Base-by-base conservation (phyloP, 2,797 vertebrate genomes). In the Tangara arthus region DNA sequence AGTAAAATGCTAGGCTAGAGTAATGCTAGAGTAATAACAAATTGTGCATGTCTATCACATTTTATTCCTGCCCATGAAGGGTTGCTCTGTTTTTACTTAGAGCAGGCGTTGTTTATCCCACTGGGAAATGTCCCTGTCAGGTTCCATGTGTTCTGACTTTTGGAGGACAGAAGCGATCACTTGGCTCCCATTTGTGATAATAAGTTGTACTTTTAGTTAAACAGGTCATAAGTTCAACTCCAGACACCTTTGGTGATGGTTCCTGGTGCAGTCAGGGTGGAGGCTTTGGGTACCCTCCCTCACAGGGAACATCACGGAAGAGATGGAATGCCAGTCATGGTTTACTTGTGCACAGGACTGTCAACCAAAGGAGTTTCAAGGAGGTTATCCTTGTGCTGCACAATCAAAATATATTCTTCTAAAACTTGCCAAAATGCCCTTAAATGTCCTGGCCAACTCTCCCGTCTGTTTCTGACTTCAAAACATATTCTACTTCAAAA, bases 1-100 rank as follows among this genome's bases (percentile, higher is more conserved):
- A 83, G 66, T 84, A 76, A 93, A 96, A 90, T 93, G 39, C 63
- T 89, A 84, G 70, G 70, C 94, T 59, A 87, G 44, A 84, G 70
- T 70, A 89, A 83, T 82, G 85, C 82, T 91, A 90, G 59, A 90
- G 55, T 63, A 86, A 69, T 59, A 86, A 26, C 35, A 84, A 94
- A 81, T 52, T 64, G 57, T 83, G 80, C 50, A 28, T 90, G 77
- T 73, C 80, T 87, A 39, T 90, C 90, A 70, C 68, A 71, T 94
- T 90, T 93, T 82, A 64, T 57, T 87, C 65, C 49, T 82, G 12
- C 55, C 44, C 60, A 35, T 71, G 65, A 71, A 81, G 47, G 39
- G 18, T 65, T 93, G 52, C 56, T 93, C 55, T 94, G 27, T n/a
- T 95, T 80, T 82, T 15, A 37, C 37, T 93, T 82, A 56, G 9